Conservation (phyloP, 2,888 invertebrate species). For the Lypha dubia region DNA sequence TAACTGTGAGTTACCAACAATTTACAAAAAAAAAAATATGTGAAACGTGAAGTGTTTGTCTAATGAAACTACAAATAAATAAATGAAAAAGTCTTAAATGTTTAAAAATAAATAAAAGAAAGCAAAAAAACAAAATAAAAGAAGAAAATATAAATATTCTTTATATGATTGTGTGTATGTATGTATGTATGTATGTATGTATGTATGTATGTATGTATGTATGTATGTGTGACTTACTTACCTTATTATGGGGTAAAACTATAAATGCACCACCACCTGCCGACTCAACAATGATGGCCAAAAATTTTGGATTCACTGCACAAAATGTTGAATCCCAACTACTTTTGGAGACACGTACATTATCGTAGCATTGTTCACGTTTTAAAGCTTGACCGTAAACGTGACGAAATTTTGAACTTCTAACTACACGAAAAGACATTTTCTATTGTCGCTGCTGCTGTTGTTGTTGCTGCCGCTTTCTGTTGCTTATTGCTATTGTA, state of each 20-base stretch:
- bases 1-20: constrained; percentile 33
- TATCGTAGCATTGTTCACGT: constrained; percentile 98
- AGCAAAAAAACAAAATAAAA: not conserved
- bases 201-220: too few species aligned
- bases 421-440: constrained; percentile 98
- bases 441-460: constrained; percentile 76
- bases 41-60: constrained; percentile 59
- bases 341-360: constrained; percentile 97
- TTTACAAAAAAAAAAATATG: not conserved
- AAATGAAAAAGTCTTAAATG: constrained; percentile 32
- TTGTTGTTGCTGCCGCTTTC: constrained; percentile 26
- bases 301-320: constrained; percentile 98
- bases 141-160: constrained; percentile 24
- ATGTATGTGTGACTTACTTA: constrained; percentile 84
- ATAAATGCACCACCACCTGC: constrained; percentile 98
- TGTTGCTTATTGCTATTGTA: constrained; percentile 1
- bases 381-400: constrained; percentile 93
- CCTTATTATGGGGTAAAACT: constrained; percentile 96
- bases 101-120: constrained; percentile 32
- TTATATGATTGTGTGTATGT: too few species aligned
- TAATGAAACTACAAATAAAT: constrained; percentile 38
- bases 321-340: constrained; percentile 99
- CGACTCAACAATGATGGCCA: constrained; percentile 98
- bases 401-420: constrained; percentile 99
- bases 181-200: too few species aligned